Evolutionary conservation across 2,888 invertebrate genomes (phyloP).

Genomic region (Abrostola tripartita): DNA sequence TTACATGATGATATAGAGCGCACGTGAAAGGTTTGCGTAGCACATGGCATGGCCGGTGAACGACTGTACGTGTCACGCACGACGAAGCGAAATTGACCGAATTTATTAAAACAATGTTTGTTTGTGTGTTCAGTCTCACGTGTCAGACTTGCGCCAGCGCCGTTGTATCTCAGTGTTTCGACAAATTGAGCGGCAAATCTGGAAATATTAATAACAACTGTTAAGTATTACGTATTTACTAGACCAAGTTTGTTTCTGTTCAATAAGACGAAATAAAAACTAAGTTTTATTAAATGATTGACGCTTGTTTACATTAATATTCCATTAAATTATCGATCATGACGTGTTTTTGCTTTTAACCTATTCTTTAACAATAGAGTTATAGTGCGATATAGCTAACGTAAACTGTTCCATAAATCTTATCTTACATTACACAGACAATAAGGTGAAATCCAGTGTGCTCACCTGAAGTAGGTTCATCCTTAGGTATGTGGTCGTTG

Average conservation of each 20-base stretch:
- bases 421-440: neutral
- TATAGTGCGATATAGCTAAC: neutral
- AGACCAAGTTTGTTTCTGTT: neutral
- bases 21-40: slow-evolving; percentile 39
- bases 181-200: slow-evolving; percentile 97
- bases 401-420: neutral
- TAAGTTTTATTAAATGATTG: neutral
- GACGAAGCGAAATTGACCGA: slow-evolving; percentile 54
- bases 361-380: neutral
- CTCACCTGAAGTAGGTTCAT: slow-evolving; percentile 89
- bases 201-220: slow-evolving; percentile 71
- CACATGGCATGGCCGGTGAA: slow-evolving; percentile 34
- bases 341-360: neutral
- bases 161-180: slow-evolving; percentile 90
- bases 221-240: slow-evolving; percentile 7
- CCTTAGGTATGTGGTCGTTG: slow-evolving; percentile 86
- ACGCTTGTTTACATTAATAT: neutral
- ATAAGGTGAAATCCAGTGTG: neutral
- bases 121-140: slow-evolving; percentile 76
- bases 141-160: slow-evolving; percentile 68
- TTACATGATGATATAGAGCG: slow-evolving; percentile 42
- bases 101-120: slow-evolving; percentile 62
- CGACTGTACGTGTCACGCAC: slow-evolving; percentile 44
- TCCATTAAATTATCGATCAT: neutral
- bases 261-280: neutral